Conservation (phyloP, 92 coral and sea anemone genomes). For the Umimayanthus chanpuru region DNA sequence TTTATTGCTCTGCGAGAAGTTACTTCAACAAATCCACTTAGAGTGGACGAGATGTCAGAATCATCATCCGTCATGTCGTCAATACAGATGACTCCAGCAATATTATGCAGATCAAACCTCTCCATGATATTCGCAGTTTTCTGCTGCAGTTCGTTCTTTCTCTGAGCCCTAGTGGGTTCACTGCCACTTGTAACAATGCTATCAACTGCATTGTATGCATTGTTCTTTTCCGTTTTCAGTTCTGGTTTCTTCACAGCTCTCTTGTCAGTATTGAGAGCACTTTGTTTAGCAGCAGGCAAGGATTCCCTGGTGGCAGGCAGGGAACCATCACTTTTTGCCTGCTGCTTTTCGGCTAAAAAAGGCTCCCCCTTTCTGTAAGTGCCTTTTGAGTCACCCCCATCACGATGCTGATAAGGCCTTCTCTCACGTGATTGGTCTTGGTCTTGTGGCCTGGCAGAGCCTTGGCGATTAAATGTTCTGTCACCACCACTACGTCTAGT, state of each 20-base stretch:
- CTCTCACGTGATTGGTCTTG: conserved; percentile 38
- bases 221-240: conserved; percentile 56
- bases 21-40: conserved; percentile 97
- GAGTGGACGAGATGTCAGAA: conserved; percentile 90
- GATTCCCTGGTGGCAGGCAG: conserved; percentile 85
- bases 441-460: conserved; percentile 22
- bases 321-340: conserved; percentile 98
- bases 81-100: conserved; percentile 95
- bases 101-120: conserved; percentile 86
- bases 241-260: conserved; percentile 72
- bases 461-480: conserved; percentile 24
- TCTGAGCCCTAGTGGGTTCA: conserved; percentile 60
- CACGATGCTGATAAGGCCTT: conserved; percentile 52
- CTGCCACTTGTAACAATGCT: conserved; percentile 64
- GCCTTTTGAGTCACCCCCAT: conserved; percentile 51
- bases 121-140: conserved; percentile 76
- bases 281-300: conserved; percentile 98
- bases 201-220: conserved; percentile 70
- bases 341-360: conserved; percentile 99
- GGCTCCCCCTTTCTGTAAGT: conserved; percentile 81
- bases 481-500: conserved; percentile 26
- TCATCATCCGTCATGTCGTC: conserved; percentile 96
- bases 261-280: conserved; percentile 65
- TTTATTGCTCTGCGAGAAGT: conserved; percentile 93
- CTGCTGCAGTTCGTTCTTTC: conserved; percentile 63